Evolutionary conservation across 2,113 vertebrate species (phyloP).

Genomic region (Tragelaphus imberbis): DNA sequence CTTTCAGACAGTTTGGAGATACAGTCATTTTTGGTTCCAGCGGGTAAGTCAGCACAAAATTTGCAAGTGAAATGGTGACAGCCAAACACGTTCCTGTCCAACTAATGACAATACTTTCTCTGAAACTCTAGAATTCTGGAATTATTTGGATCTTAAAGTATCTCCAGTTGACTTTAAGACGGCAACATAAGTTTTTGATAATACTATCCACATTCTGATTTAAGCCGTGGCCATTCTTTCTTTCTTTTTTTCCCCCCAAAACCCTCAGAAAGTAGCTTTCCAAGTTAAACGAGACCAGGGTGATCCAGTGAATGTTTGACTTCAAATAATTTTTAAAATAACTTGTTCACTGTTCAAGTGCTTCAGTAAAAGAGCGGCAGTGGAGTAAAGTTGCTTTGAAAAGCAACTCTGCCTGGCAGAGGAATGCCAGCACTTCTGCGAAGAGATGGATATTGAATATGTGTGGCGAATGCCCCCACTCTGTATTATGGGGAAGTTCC

Average conservation of each 20-base stretch:
- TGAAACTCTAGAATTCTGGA: conserved; percentile 8
- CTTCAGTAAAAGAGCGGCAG: not conserved
- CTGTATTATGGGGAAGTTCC: not conserved
- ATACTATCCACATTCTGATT: conserved; percentile 45
- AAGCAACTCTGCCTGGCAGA: not conserved
- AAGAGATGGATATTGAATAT: not conserved
- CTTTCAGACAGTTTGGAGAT: not conserved
- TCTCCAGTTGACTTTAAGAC: conserved; percentile 11
- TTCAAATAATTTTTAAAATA: conserved; percentile 56
- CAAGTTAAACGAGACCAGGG: conserved; percentile 44
- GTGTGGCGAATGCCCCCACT: conserved; percentile 31
- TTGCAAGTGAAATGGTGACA: not conserved
- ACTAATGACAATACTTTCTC: not conserved
- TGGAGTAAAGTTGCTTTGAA: not conserved
- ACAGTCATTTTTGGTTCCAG: conserved; percentile 11
- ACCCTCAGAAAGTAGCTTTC: conserved; percentile 53
- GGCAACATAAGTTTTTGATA: conserved; percentile 65
- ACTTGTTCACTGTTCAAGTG: not conserved
- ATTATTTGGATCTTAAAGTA: not conserved
- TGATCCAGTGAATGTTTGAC: conserved; percentile 52
- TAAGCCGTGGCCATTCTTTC: not conserved
- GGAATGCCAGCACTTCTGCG: not conserved
- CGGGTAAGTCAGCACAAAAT: not conserved
- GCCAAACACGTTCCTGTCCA: not conserved
- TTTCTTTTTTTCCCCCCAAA: not conserved